Evolutionary conservation across 1,140 invertebrate genomes (phyloP), one percentile per base, ranked within the genome.

Genomic region (Halesus radiatus): DNA sequence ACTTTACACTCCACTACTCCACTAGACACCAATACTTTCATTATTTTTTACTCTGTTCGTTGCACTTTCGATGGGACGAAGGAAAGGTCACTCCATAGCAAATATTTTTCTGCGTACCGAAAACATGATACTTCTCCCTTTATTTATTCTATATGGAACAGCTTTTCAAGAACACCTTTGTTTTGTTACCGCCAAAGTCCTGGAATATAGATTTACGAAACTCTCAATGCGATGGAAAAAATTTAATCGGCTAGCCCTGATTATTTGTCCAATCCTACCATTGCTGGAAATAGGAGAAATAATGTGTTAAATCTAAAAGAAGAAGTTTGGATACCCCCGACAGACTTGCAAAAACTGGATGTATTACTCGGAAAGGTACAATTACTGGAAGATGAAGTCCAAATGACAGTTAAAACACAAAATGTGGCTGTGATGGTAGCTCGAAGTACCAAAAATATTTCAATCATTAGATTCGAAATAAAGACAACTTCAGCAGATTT

Each of bases 381-480:
- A 13, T 81, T 90, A 15, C 85, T 84, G 15, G 85, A 86, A 1
- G 82, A 86, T 0, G 64, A 79, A 3, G 83, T 72, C 18, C 52
- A 79, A 15, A 32, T 79, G 0, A 75, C 58, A 26, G 68, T 83
- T 37, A 53, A 89, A 1, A 73, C 86, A 22, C 76, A 83, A 16
- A 89, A 89, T 58, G 85, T 90, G 1, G 89, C 88, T 1, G 76
- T 90, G 29, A 58, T 89, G n/a, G 84, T 89, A 20, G 86, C 87
- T 1, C 84, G 88, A 29, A 84, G 86, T 1, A 78, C 80, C 0
- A 85, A 85, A 0, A 64, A 83, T 0, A 73, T 79, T 20, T 87
- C 87, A 0, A 83, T 89, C 0, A 76, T 84, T 3, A 88, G 89
- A 0, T 79, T 90, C 18, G 84, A 85, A 78, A 86, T 90, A 5